These are phyloP conservation scores for Trogon surrucura DNA, from an alignment of 2,113 vertebrate genomes.

Conservation along the genomic window DNA sequence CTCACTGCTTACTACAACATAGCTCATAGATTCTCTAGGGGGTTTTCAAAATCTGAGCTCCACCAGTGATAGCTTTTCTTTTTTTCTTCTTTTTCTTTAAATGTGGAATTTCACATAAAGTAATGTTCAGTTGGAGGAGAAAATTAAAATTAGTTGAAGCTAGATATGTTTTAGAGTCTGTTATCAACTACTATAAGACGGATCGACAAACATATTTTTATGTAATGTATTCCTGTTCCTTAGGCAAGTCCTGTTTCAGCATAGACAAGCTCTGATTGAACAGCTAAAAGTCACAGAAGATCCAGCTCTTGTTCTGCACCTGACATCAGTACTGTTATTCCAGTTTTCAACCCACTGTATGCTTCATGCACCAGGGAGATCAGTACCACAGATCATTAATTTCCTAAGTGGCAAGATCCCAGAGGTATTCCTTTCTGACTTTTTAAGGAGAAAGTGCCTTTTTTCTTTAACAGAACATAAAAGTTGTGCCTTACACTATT, in stretches of 20 bases:
- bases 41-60: not conserved
- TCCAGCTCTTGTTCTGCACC: conserved; percentile 91
- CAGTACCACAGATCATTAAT: conserved; percentile 91
- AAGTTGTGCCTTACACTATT: not conserved
- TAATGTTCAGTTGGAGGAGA: not conserved
- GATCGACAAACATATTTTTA: not conserved
- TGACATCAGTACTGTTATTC: conserved; percentile 91
- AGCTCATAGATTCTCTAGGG: not conserved
- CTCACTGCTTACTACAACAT: not conserved
- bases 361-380: conserved; percentile 95
- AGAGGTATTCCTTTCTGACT: conserved; percentile 74
- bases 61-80: not conserved
- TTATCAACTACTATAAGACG: not conserved
- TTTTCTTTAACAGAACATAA: not conserved
- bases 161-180: not conserved
- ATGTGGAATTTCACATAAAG: not conserved
- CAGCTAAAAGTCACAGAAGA: conserved; percentile 92
- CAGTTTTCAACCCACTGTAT: conserved; percentile 89
- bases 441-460: not conserved
- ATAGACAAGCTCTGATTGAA: conserved; percentile 89
- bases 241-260: conserved; percentile 91
- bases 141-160: not conserved
- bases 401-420: conserved; percentile 85
- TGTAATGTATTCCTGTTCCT: conserved; percentile 3
- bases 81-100: too few relatives aligned